Base-by-base conservation (phyloP, 2,797 vertebrate species). In the Choloepus didactylus region DNA sequence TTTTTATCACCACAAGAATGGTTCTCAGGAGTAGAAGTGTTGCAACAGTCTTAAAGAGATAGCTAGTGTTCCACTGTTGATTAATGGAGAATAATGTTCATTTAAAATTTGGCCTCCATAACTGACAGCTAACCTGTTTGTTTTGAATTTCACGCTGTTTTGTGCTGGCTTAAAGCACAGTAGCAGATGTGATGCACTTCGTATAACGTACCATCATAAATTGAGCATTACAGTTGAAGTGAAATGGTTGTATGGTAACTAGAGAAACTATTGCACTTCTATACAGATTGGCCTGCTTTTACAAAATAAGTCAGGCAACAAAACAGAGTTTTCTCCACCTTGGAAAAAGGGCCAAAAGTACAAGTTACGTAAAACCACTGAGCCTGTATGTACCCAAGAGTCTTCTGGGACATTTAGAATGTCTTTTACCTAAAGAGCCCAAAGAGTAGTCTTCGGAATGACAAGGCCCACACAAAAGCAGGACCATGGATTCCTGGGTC, bases 31-130 rank as follows among this genome's bases (percentile, higher is more conserved):
- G 89, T 44, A 88, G 41, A 93, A 92, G 91, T 92, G 92, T 89
- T 87, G 77, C 85, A 86, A 49, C 27, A 12, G 6, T 91, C 75
- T 95, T 93, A 88, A 96, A 96, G 76, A 96, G 29, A 79, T 10
- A 86, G 69, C 62, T 41, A 66, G 1, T 54, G 19, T 29, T 66
- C 29, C 81, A 8, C 67, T 87, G 75, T 46, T 91, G 87, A 94
- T 87, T 51, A 90, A 79, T 4, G 0, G 72, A 70, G 35, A 92
- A 35, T 25, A 51, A 76, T 27, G 14, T 62, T 76, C 67, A 75
- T 70, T 81, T 92, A 66, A 67, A 96, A 67, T 25, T 21, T 67
- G 35, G 25, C 35, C 51, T 85, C 18, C 16, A 1, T 77, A 81
- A 73, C 51, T 21, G 49, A 96, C 25, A 85, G n/a, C 54, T 15